These are phyloP conservation scores for Baronia brevicornis DNA, from an alignment of 2,888 invertebrate genomes.

Conservation along the genomic window DNA sequence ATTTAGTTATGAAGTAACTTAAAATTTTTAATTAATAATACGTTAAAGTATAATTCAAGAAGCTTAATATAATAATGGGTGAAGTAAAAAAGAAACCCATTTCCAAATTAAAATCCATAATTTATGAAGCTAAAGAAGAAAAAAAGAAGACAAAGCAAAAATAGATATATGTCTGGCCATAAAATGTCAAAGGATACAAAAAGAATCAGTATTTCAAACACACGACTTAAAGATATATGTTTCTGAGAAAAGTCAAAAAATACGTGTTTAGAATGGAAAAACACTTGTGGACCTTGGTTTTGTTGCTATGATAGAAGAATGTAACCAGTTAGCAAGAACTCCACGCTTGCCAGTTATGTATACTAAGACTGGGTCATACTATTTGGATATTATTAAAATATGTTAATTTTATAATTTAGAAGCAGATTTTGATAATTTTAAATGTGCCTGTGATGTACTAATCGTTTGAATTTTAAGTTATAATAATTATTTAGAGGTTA, in stretches of 20 bases:
- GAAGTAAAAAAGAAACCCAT: too few relatives aligned
- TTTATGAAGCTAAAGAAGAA: constrained; percentile 3
- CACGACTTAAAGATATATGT: constrained; percentile 9
- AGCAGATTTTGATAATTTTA: constrained; percentile 16
- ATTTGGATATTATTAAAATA: constrained; percentile 35
- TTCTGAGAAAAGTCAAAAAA: constrained; percentile 14
- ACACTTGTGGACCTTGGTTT: constrained; percentile 17
- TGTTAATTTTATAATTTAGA: constrained; percentile 40
- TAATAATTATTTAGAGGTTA: constrained; percentile 10
- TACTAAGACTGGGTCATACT: constrained; percentile 30
- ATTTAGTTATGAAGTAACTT: too few relatives aligned
- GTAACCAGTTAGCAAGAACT: constrained; percentile 2
- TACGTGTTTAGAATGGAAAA: constrained; percentile 19
- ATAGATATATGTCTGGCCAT: not conserved
- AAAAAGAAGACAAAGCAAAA: constrained; percentile 4
- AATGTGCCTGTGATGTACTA: constrained; percentile 13
- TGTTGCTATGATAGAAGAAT: constrained; percentile 12
- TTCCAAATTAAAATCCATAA: too few relatives aligned
- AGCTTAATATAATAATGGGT: too few relatives aligned
- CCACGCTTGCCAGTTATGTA: not conserved
- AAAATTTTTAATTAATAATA: too few relatives aligned
- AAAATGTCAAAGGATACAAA: constrained; percentile 7
- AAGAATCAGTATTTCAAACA: constrained; percentile 12
- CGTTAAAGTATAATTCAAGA: too few relatives aligned
- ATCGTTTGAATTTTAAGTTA: constrained; percentile 16